phyloP scores from a whole-genome alignment of 2,888 invertebrate species.

The Chymomyza fuscimana region DNA sequence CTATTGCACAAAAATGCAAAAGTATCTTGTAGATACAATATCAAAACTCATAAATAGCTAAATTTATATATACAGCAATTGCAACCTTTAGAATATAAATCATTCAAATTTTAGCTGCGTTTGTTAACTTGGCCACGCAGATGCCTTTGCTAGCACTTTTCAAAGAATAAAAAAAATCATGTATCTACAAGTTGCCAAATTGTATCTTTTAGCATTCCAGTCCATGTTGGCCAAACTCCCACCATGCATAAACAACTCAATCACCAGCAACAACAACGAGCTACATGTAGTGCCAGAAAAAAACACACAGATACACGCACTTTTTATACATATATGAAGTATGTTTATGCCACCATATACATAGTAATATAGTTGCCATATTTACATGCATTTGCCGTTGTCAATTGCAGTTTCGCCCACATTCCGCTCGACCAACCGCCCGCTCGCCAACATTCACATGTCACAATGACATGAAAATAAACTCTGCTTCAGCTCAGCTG shows the following conservation, averaged over 20 bases:
- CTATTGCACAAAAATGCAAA: too few relatives aligned
- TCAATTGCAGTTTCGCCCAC: slow-evolving; percentile 20
- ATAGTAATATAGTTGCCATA: slow-evolving; percentile 24
- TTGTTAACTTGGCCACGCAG: background rate
- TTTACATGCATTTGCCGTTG: slow-evolving; percentile 44
- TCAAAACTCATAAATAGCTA: background rate
- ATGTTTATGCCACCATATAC: background rate
- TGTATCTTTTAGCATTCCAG: background rate
- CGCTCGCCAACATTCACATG: slow-evolving; percentile 30
- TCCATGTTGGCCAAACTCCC: background rate
- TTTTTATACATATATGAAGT: background rate
- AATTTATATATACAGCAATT: background rate
- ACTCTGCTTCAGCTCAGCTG: slow-evolving; percentile 32
- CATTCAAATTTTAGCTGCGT: background rate
- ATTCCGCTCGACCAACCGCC: slow-evolving; percentile 20
- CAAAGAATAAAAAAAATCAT: background rate
- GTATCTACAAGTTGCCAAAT: background rate
- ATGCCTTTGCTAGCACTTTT: background rate
- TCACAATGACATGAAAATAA: slow-evolving; percentile 52
- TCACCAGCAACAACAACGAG: slow-evolving; percentile 19
- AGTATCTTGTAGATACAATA: too few relatives aligned
- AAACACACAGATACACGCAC: background rate
- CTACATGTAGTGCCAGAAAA: slow-evolving; percentile 9
- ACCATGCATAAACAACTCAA: background rate
- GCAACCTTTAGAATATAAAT: background rate